These are phyloP conservation scores for Atethmia centrago DNA, from an alignment of 2,888 invertebrate species.

Conservation along the genomic window DNA sequence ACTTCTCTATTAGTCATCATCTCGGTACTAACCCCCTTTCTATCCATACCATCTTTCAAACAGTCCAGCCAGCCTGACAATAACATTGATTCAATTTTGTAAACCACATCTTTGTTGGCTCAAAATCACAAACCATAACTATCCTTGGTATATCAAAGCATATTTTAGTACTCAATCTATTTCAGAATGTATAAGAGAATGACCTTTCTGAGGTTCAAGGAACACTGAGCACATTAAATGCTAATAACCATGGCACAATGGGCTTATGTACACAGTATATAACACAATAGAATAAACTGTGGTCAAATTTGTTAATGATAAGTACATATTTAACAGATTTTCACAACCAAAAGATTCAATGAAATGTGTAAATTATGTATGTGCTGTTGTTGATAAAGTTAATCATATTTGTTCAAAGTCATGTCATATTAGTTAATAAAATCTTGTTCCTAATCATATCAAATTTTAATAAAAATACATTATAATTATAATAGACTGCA, in stretches of 20 bases:
- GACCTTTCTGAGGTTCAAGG: conserved; percentile 47
- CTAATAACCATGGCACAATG: conserved; percentile 5
- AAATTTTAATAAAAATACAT: no score
- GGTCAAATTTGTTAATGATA: background rate
- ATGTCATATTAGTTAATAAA: no score
- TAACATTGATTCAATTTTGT: no score
- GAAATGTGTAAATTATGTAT: background rate
- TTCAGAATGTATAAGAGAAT: conserved; percentile 4
- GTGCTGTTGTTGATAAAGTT: no score
- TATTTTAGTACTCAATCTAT: background rate
- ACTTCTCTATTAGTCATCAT: no score
- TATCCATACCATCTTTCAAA: no score
- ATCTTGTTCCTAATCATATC: no score
- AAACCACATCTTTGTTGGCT: background rate
- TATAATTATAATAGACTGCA: no score
- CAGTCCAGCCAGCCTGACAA: no score
- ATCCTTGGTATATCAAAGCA: background rate
- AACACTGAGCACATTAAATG: conserved; percentile 16
- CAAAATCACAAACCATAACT: no score
- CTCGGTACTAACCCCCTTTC: no score
- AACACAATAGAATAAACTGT: background rate
- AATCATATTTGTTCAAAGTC: no score
- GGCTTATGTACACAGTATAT: background rate
- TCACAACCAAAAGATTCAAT: background rate
- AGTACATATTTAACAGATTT: background rate